Conservation (phyloP, 2,888 invertebrate genomes). For the Lamellibrachia satsuma region DNA sequence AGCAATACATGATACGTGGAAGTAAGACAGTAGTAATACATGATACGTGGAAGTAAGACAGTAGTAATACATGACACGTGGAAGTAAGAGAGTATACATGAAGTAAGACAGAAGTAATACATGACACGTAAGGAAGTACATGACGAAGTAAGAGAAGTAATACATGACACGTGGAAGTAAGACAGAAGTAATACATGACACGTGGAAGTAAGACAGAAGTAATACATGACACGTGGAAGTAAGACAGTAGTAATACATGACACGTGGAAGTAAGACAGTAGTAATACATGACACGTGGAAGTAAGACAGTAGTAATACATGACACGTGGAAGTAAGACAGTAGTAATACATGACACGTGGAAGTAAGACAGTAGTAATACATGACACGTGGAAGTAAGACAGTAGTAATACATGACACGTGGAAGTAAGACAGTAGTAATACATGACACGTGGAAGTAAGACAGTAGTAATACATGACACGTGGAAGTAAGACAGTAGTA, state of each 20-base stretch:
- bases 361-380: conserved; percentile 64
- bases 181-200: neutral
- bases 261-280: conserved; percentile 72
- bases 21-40: no score
- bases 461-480: neutral
- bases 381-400: conserved; percentile 75
- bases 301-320: conserved; percentile 36
- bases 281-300: conserved; percentile 78
- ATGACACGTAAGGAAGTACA: no score
- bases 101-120: no score
- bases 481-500: conserved; percentile 71
- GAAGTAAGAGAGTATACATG: no score
- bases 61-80: no score
- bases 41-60: no score
- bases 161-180: conserved; percentile 78
- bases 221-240: conserved; percentile 78
- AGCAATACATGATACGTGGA: no score
- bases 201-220: conserved; percentile 71
- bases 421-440: conserved; percentile 68
- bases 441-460: conserved; percentile 77
- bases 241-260: neutral
- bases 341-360: conserved; percentile 73
- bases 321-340: conserved; percentile 73
- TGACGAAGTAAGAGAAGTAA: no score
- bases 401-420: conserved; percentile 68